These are phyloP conservation scores for Caenorhabditis becei DNA, from an alignment of 2,888 invertebrate genomes.

Conservation along the genomic window DNA sequence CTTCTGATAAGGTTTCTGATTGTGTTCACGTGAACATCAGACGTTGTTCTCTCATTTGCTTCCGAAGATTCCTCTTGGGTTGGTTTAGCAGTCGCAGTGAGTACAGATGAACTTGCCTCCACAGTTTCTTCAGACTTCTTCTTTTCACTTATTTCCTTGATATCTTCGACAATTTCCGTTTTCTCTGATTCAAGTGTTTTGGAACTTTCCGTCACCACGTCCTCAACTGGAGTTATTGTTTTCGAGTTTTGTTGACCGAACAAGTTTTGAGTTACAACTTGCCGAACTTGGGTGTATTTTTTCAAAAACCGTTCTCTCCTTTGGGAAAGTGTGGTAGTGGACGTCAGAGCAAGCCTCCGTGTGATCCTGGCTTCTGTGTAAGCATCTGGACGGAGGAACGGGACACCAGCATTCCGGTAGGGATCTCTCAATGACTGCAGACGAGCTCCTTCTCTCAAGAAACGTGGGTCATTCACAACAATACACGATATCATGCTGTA, in stretches of 20 bases:
- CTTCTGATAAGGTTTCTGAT: conserved; percentile 62
- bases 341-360: conserved; percentile 63
- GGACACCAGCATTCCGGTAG: conserved; percentile 66
- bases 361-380: conserved; percentile 68
- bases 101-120: no score
- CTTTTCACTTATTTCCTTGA: no score
- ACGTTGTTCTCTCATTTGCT: neutral
- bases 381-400: conserved; percentile 67
- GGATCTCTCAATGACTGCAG: conserved; percentile 63
- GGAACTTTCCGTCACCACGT: conserved; percentile 38
- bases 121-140: no score
- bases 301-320: conserved; percentile 64
- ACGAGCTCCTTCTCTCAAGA: conserved; percentile 55
- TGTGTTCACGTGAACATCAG: conserved; percentile 57
- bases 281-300: conserved; percentile 62
- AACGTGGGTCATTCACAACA: conserved; percentile 63
- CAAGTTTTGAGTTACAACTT: conserved; percentile 51
- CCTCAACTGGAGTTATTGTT: conserved; percentile 44
- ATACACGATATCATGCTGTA: conserved; percentile 68
- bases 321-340: conserved; percentile 56
- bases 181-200: conserved; percentile 24
- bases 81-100: no score
- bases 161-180: no score
- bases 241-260: conserved; percentile 32
- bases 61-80: no score